Conservation (phyloP, 2,797 vertebrate genomes). For the Cetoscarus ocellatus region DNA sequence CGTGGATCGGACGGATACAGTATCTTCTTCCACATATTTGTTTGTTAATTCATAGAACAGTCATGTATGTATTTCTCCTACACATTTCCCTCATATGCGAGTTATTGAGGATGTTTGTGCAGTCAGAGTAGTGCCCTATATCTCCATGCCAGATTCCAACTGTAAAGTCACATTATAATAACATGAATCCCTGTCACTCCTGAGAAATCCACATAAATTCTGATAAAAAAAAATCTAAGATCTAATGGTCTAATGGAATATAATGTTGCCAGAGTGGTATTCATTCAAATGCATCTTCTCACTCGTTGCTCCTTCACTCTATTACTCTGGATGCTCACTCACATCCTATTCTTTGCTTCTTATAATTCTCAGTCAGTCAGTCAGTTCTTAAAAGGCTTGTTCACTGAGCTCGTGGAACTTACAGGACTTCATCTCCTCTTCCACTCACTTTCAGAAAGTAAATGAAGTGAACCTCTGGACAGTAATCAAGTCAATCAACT, state of each 20-base stretch:
- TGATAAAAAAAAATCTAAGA: constrained; percentile 38
- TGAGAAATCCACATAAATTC: constrained; percentile 26
- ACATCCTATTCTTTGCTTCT: constrained; percentile 23
- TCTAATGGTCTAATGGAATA: constrained; percentile 46
- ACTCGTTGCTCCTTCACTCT: constrained; percentile 5
- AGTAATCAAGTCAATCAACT: constrained; percentile 44
- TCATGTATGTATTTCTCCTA: background rate
- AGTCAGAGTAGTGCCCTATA: background rate
- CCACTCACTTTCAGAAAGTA: constrained; percentile 38
- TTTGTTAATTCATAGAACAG: constrained; percentile 2
- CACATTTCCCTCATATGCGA: background rate
- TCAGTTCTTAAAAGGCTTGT: constrained; percentile 57
- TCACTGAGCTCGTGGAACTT: constrained; percentile 36
- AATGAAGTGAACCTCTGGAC: constrained; percentile 55
- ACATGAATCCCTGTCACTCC: constrained; percentile 19
- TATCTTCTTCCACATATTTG: background rate
- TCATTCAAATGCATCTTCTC: constrained; percentile 33
- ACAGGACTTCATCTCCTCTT: constrained; percentile 46
- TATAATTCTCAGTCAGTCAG: constrained; percentile 33
- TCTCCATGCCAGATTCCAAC: constrained; percentile 2
- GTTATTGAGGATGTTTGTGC: constrained; percentile 1
- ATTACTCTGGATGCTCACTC: constrained; percentile 13
- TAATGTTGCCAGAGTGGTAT: constrained; percentile 36
- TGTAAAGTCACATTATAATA: background rate
- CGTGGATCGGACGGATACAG: background rate